phyloP scores from a whole-genome alignment of 2,888 invertebrate genomes.

The Drosophila subquinaria region DNA sequence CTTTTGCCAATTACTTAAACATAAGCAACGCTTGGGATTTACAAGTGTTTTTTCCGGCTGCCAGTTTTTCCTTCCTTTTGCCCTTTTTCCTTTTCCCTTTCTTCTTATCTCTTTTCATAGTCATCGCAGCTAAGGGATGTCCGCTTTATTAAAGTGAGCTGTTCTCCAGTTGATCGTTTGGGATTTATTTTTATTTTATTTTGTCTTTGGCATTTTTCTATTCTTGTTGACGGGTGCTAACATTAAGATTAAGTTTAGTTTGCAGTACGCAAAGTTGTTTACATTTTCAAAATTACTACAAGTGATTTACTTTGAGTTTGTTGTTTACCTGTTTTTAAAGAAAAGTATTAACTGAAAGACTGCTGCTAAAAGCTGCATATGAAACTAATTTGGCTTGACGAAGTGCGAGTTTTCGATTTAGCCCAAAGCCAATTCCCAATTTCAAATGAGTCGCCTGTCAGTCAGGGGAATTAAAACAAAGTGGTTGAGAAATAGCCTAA shows the following conservation, averaged over 20 bases:
- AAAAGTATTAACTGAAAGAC: no score
- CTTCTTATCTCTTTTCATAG: slow-evolving; percentile 11
- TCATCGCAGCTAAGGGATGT: slow-evolving; percentile 33
- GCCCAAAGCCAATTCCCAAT: slow-evolving; percentile 6
- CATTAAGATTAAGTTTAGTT: slow-evolving; percentile 51
- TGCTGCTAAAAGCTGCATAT: neutral
- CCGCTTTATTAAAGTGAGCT: slow-evolving; percentile 37
- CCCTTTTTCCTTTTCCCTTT: slow-evolving; percentile 1
- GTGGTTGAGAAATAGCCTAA: slow-evolving; percentile 30
- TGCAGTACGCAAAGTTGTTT: slow-evolving; percentile 29
- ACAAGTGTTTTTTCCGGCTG: slow-evolving; percentile 64
- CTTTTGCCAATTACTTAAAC: slow-evolving; percentile 79
- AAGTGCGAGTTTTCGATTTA: neutral
- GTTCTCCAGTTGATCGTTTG: slow-evolving; percentile 47
- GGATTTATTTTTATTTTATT: slow-evolving; percentile 34
- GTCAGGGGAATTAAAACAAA: slow-evolving; percentile 43
- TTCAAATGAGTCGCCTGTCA: slow-evolving; percentile 28
- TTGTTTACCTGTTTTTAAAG: neutral
- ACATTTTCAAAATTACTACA: slow-evolving; percentile 24
- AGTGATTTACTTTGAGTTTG: neutral
- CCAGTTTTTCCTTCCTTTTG: slow-evolving; percentile 12
- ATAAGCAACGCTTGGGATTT: slow-evolving; percentile 73
- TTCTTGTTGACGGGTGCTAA: slow-evolving; percentile 33
- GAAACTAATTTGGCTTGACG: slow-evolving; percentile 7
- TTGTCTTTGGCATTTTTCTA: slow-evolving; percentile 5